phyloP scores from a whole-genome alignment of 2,888 invertebrate genomes.

The Nomada flava region DNA sequence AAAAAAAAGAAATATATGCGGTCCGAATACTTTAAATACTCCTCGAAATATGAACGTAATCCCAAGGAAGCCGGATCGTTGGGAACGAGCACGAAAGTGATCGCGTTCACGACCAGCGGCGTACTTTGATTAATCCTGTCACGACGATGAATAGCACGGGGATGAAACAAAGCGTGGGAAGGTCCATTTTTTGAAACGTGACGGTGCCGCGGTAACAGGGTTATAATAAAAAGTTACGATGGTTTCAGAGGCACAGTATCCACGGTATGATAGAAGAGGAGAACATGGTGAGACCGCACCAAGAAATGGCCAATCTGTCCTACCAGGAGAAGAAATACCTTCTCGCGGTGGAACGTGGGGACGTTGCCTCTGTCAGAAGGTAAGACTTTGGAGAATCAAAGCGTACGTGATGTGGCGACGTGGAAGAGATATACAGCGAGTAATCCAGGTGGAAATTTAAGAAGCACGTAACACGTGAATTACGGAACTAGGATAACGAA shows the following conservation, averaged over 20 bases:
- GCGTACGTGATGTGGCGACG: background rate
- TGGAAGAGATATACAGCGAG: background rate
- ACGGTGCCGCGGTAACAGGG: background rate
- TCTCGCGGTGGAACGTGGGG: constrained; percentile 97
- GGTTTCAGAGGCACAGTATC: constrained; percentile 91
- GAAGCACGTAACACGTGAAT: background rate
- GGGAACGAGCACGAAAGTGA: background rate
- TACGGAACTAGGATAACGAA: constrained; percentile 9
- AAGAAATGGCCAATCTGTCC: constrained; percentile 93
- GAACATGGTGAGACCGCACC: constrained; percentile 94
- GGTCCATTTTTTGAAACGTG: constrained; percentile 4
- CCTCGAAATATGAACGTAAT: no score
- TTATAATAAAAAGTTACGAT: constrained; percentile 45
- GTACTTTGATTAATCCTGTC: constrained; percentile 22
- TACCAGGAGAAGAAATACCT: constrained; percentile 97
- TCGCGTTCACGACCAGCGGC: background rate
- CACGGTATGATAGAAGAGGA: constrained; percentile 97
- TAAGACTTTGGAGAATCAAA: constrained; percentile 78
- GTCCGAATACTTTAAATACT: no score
- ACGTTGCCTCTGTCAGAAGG: constrained; percentile 96
- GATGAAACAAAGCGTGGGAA: background rate
- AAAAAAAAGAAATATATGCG: no score
- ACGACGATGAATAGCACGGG: constrained; percentile 6
- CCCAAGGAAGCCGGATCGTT: background rate
- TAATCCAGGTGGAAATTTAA: background rate